Percentiles rank a stretch among this genome's conserved stretches.
phyloP scores from a whole-genome alignment of 2,113 vertebrate species.

The Tringa solitaria region DNA sequence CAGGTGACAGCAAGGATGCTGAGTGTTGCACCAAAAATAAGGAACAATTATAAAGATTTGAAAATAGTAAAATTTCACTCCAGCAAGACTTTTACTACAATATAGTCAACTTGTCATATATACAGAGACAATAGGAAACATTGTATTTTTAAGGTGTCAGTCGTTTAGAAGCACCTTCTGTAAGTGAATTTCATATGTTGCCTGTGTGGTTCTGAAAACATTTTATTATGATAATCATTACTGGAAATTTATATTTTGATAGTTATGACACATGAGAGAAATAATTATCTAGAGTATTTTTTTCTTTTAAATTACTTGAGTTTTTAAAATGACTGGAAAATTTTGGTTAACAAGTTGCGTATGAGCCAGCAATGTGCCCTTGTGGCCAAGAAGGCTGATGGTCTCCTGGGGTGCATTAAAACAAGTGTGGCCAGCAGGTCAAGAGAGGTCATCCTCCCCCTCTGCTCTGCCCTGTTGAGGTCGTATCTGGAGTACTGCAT shows the following conservation, averaged over 20 bases:
- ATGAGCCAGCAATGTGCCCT: no score
- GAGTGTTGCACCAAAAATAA: background rate
- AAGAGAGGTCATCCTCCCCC: no score
- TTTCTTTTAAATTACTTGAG: background rate
- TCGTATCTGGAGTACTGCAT: no score
- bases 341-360: no score
- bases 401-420: no score
- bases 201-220: background rate
- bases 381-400: no score
- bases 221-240: background rate
- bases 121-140: background rate
- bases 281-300: background rate
- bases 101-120: background rate
- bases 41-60: background rate
- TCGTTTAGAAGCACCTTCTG: background rate
- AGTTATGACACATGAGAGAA: background rate
- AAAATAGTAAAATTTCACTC: background rate
- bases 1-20: background rate
- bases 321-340: background rate
- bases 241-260: background rate
- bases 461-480: no score
- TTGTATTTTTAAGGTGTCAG: background rate
- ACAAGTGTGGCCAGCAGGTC: no score
- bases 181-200: constrained; percentile 14
- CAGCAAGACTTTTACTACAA: background rate